Evolutionary conservation across 2,888 invertebrate species (phyloP).

Genomic region (Epistrophe grossulariae): DNA sequence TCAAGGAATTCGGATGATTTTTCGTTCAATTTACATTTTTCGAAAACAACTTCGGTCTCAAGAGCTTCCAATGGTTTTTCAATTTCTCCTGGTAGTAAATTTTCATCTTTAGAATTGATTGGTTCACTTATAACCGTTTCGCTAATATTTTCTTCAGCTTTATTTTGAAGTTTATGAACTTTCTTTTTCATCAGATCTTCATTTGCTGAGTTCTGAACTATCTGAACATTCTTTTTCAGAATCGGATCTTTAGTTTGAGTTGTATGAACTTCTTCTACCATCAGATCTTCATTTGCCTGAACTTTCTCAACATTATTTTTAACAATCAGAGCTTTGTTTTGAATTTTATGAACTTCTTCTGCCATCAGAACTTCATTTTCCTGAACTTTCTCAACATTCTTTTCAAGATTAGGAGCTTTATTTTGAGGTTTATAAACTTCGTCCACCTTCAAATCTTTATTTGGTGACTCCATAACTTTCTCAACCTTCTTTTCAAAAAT

Average conservation of each 20-base stretch:
- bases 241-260: no score
- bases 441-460: no score
- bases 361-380: neutral
- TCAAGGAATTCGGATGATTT: neutral
- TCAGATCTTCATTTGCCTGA: no score
- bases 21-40: slow-evolving; percentile 27
- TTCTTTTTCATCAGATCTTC: neutral
- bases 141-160: neutral
- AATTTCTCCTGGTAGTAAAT: neutral
- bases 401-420: neutral
- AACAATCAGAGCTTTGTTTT: no score
- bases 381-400: neutral
- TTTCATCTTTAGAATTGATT: neutral
- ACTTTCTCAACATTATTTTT: no score
- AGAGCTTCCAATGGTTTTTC: neutral
- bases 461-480: no score
- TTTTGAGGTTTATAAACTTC: no score
- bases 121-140: neutral
- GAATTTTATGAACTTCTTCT: no score
- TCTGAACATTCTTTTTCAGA: neutral
- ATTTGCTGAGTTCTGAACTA: rapidly evolving
- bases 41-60: slow-evolving; percentile 2
- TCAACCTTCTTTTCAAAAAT: no score
- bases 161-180: neutral
- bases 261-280: neutral